Evolutionary conservation across 2,797 vertebrate species (phyloP), one percentile per base, ranked within the genome.

Genomic region (Valencia hispanica): DNA sequence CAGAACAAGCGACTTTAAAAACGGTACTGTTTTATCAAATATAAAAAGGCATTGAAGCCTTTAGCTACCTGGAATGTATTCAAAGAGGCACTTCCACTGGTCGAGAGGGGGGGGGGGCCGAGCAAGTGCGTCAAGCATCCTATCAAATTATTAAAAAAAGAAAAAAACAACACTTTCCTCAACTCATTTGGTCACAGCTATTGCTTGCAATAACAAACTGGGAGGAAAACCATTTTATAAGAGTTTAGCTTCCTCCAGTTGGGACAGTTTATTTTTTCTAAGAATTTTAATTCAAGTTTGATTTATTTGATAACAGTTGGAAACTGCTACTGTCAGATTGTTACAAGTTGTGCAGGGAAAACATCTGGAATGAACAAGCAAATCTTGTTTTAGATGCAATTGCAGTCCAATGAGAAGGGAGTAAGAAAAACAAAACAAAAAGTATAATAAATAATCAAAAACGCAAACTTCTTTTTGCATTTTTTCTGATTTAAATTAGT

Each of bases 371-470:
- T 90, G 91, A 91, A 95, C 82, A 82, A 92, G 87, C 90, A 92
- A 86, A 80, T 87, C 87, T 84, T 87, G 86, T 91, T 95, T n/a
- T 91, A 94, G 96, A 94, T 96, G 96, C 95, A 97, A 97, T 97
- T 98, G 98, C 97, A 98, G 97, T 98, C 96, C 95, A 96, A 97
- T 96, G 96, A 94, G 93, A 95, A n/a, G 95, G 93, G 91, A 90
- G 91, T 86, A 89, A 95, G 95, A 94, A 84, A 88, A 93, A 79
- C 66, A 81, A 72, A 89, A 32, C 5, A 91, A 89, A 93, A 95
- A 94, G 95, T 96, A 97, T 96, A 99, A 99, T 98, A 99, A 99
- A 99, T 98, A 98, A 98, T 97, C 96, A 97, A 97, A 98, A 97
- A 96, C 94, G 94, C 97, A 94, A 94, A 91, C 86, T n/a, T 86